These are phyloP conservation scores for Trichosurus vulpecula DNA, from an alignment of 2,797 vertebrate species.

Conservation along the genomic window DNA sequence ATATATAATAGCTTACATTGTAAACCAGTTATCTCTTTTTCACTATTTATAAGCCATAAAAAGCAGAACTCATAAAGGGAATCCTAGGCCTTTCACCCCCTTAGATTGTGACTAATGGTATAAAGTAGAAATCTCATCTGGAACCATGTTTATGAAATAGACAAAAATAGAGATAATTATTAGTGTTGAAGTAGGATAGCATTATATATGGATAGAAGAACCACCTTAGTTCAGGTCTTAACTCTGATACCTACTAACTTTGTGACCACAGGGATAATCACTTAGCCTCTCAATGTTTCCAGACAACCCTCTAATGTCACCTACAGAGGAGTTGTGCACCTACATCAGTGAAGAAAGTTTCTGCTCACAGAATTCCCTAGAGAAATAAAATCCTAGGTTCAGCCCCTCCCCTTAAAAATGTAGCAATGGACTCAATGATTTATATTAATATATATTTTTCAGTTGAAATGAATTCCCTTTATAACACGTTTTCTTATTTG, in stretches of 20 bases:
- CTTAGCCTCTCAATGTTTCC: neutral
- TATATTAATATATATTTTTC: neutral
- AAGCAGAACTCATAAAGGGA: neutral
- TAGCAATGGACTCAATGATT: neutral
- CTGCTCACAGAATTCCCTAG: neutral
- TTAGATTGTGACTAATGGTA: neutral
- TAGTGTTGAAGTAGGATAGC: neutral
- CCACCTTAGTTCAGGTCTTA: neutral
- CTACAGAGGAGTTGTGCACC: neutral
- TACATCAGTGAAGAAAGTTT: neutral
- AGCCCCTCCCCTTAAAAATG: neutral
- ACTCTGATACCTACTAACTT: neutral
- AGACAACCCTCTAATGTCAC: neutral
- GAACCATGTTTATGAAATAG: neutral
- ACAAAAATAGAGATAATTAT: neutral
- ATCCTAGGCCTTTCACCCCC: neutral
- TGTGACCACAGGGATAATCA: neutral
- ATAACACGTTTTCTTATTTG: neutral
- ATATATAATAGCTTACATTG: neutral
- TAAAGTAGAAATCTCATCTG: neutral
- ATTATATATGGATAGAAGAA: neutral
- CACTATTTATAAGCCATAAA: neutral
- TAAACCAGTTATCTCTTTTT: neutral
- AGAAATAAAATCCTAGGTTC: neutral
- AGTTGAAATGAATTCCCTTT: neutral